phyloP scores from a whole-genome alignment of 2,113 vertebrate species.

The Poeciliopsis prolifica region DNA sequence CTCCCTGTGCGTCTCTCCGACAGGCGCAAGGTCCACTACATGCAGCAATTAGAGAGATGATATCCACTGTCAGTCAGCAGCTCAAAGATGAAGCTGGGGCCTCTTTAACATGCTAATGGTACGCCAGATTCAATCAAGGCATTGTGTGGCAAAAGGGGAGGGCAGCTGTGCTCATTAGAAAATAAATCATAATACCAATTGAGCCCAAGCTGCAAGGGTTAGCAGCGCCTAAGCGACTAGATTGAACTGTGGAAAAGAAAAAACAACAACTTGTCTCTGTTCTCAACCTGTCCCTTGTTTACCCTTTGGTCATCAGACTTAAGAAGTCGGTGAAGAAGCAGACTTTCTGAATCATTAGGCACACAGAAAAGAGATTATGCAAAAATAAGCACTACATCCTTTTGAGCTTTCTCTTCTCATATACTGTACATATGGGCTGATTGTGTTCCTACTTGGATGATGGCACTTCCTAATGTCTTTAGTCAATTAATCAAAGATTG shows the following conservation, averaged over 20 bases:
- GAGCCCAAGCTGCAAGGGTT: conserved; percentile 54
- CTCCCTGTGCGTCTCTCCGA: conserved; percentile 22
- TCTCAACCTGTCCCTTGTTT: background rate
- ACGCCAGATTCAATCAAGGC: conserved; percentile 80
- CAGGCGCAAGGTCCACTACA: conserved; percentile 61
- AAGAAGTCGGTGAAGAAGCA: conserved; percentile 8
- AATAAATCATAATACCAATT: conserved; percentile 77
- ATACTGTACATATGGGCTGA: background rate
- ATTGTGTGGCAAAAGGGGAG: conserved; percentile 68
- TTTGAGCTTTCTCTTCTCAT: background rate
- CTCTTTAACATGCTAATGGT: conserved; percentile 82
- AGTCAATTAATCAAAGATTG: no score
- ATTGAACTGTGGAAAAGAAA: background rate
- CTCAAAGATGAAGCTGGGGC: conserved; percentile 75
- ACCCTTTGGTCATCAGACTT: background rate
- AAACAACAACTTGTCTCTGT: background rate
- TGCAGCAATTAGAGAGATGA: conserved; percentile 82
- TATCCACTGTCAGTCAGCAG: conserved; percentile 82
- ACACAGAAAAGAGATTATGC: conserved; percentile 44
- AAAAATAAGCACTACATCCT: conserved; percentile 41
- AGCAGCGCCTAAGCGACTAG: conserved; percentile 49
- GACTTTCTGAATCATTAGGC: conserved; percentile 33
- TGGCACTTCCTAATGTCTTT: no score
- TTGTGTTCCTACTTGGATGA: conserved; percentile 5
- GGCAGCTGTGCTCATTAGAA: conserved; percentile 72